Percentiles rank a stretch among this genome's conserved stretches.
Evolutionary conservation across 2,797 vertebrate species (phyloP).

Genomic region (Thaleichthys pacificus): DNA sequence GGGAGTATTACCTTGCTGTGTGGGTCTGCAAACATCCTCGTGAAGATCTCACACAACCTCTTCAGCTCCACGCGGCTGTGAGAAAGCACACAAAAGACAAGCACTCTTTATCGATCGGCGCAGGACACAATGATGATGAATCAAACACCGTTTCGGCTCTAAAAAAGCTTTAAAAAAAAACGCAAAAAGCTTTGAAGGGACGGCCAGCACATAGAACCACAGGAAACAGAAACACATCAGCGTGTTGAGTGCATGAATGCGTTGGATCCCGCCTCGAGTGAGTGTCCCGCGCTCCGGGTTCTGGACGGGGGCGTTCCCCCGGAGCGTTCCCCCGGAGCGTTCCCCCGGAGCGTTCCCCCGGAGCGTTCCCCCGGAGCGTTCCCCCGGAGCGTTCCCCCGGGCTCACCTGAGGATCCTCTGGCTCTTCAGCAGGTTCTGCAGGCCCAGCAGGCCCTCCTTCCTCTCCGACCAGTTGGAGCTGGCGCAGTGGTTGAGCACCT

Average conservation of each 20-base stretch:
- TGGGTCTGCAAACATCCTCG: slow-evolving; percentile 96
- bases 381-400: no score
- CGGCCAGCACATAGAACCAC: no score
- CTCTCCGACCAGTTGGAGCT: slow-evolving; percentile 98
- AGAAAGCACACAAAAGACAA: not conserved
- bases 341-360: no score
- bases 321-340: no score
- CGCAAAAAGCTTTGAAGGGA: no score
- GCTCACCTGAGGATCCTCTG: slow-evolving; percentile 84
- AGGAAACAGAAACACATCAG: no score
- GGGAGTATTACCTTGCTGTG: slow-evolving; percentile 89
- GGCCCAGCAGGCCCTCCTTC: slow-evolving; percentile 90
- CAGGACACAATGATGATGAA: not conserved
- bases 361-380: no score
- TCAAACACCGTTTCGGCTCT: not conserved
- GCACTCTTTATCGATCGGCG: not conserved
- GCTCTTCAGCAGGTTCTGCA: slow-evolving; percentile 89
- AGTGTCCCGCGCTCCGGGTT: no score
- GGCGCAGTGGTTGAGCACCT: slow-evolving; percentile 97
- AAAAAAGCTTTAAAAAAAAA: no score
- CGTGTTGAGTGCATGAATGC: no score
- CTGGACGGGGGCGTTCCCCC: no score
- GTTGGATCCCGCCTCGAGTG: no score
- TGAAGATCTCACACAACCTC: slow-evolving; percentile 97
- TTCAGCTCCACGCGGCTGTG: slow-evolving; percentile 93